Percentiles rank a stretch among this genome's conserved stretches.
These are phyloP conservation scores for Sceloporus undulatus DNA, from an alignment of 2,113 vertebrate species.

Conservation along the genomic window DNA sequence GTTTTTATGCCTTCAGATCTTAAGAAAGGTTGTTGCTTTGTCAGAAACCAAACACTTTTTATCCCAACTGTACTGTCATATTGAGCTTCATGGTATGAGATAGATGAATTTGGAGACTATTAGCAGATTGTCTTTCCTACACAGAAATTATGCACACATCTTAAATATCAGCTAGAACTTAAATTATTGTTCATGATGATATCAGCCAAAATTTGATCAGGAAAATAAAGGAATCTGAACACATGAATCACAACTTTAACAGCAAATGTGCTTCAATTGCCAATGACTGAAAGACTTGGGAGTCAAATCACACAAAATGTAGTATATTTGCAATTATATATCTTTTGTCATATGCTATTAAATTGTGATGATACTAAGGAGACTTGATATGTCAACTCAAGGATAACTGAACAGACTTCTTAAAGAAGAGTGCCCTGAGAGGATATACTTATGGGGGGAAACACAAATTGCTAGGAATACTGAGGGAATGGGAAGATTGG, in stretches of 20 bases:
- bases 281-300: background rate
- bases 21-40: constrained; percentile 35
- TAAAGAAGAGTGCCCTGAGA: too few species aligned
- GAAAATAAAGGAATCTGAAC: background rate
- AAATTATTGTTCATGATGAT: background rate
- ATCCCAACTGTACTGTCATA: constrained; percentile 37
- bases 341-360: background rate
- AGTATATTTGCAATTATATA: background rate
- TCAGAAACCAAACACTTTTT: constrained; percentile 33
- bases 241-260: background rate
- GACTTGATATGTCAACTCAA: background rate
- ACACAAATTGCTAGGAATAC: background rate
- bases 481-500: background rate
- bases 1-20: constrained; percentile 45
- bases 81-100: constrained; percentile 48
- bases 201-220: background rate
- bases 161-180: background rate
- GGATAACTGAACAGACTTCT: background rate
- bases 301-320: background rate
- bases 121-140: background rate
- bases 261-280: background rate
- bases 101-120: background rate
- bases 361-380: background rate
- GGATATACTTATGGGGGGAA: background rate
- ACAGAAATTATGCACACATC: background rate